Evolutionary conservation across 2,888 invertebrate genomes (phyloP).

Genomic region (Drosophila multiciliata): DNA sequence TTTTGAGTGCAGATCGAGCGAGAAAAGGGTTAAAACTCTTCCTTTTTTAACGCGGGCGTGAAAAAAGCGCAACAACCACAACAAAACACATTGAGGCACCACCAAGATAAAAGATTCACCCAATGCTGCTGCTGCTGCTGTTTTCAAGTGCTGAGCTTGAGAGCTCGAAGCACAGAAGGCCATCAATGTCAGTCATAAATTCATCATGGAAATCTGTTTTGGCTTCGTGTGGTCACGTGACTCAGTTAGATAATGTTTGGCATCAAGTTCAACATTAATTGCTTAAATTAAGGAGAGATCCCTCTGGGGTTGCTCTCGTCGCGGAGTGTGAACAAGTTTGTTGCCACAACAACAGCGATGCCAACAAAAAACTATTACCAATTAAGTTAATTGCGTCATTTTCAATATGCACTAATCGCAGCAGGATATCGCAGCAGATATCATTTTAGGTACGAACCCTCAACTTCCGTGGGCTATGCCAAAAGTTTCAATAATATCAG

Average conservation of each 20-base stretch:
- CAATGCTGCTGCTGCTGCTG: slow-evolving; percentile 52
- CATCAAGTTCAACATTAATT: slow-evolving; percentile 74
- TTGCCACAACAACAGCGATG: slow-evolving; percentile 51
- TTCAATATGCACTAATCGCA: slow-evolving; percentile 63
- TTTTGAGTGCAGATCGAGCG: slow-evolving; percentile 58
- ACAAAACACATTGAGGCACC: slow-evolving; percentile 26
- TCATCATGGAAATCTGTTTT: slow-evolving; percentile 80
- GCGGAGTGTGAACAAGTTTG: slow-evolving; percentile 36
- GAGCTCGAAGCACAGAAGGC: slow-evolving; percentile 27
- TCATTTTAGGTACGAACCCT: slow-evolving; percentile 5
- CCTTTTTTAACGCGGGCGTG: slow-evolving; percentile 63
- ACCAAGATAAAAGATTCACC: slow-evolving; percentile 31
- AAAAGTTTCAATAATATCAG: slow-evolving; percentile 8
- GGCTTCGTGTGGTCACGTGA: slow-evolving; percentile 79
- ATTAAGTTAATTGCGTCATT: slow-evolving; percentile 75
- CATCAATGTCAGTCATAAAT: slow-evolving; percentile 82
- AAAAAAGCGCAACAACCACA: slow-evolving; percentile 71
- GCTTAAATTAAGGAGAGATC: slow-evolving; percentile 69
- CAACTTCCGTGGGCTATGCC: slow-evolving; percentile 19
- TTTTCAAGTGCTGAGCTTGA: slow-evolving; percentile 52
- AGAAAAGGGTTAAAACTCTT: slow-evolving; percentile 65
- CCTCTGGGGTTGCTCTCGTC: slow-evolving; percentile 36
- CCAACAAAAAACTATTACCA: slow-evolving; percentile 69
- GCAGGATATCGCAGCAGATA: slow-evolving; percentile 54
- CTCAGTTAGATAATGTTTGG: slow-evolving; percentile 74